Evolutionary conservation across 2,888 invertebrate species (phyloP), one percentile per base, ranked within the genome.

Genomic region (Trichopoda pennipes): DNA sequence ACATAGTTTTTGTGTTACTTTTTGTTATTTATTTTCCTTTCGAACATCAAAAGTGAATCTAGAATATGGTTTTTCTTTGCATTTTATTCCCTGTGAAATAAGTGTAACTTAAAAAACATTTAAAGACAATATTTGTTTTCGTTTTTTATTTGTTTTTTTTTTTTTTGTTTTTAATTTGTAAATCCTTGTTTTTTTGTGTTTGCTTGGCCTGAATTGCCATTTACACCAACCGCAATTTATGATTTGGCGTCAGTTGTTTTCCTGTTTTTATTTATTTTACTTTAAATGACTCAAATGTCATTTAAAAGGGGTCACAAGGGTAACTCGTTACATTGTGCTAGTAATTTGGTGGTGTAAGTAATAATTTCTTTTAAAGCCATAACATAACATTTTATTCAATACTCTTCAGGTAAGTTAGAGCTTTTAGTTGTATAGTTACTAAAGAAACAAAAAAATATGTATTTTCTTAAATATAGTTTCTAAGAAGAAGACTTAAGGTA

Each of bases 1-100:
- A 75, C 75, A 68, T n/a, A 21, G 19, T 76, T 72, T 76, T 47
- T 16, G 17, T 60, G 47, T 47, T 21, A 1, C 10, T 55, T 44
- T 9, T 12, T 42, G 55, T 68, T 69, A 21, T 14, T 17, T 3
- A 7, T 55, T 44, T 9, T 14, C 32, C 51, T 68, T 70, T 32
- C n/a, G 16, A 75, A 78, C 81, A 79, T 64, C 53, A 72, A 61
- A 82, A 72, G 47, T 64, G 38, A 70, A 78, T 70, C 74, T 56
- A 70, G 81, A 77, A 76, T 76, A 75, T 42, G 66, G 78, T 78
- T 51, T 38, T 56, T 38, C 19, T 55, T 66, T 19, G 3, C 9
- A 23, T 61, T 42, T 61, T 23, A n/a, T 16, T 8, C 9, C 9
- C 17, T 17, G n/a, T 17, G 17, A 49, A 9, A 14, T 17, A 1